These are phyloP conservation scores for Rhagophthalmus giganteus DNA, from an alignment of 2,888 invertebrate species.

Conservation along the genomic window DNA sequence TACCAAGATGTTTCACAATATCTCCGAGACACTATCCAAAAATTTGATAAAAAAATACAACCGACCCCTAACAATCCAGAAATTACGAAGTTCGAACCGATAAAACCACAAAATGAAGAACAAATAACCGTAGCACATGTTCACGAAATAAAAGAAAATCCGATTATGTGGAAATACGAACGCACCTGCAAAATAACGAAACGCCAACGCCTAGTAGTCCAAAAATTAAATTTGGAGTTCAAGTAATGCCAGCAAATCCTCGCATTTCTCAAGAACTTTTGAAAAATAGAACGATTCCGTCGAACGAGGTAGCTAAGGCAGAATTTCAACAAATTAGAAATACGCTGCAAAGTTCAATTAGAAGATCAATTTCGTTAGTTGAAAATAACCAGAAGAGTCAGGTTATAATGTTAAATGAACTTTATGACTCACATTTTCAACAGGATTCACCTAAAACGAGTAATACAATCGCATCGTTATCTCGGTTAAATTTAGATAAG, in stretches of 20 bases:
- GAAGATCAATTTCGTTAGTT: not conserved
- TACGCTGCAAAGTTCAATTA: not conserved
- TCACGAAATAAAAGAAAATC: not conserved
- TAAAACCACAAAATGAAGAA: too few relatives aligned
- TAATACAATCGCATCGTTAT: too few relatives aligned
- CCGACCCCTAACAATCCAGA: too few relatives aligned
- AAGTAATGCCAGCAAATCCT: constrained; percentile 15
- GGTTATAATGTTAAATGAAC: not conserved
- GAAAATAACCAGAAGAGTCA: not conserved
- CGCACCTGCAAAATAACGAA: not conserved
- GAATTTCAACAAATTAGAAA: constrained; percentile 12
- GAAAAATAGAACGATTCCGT: constrained; percentile 15
- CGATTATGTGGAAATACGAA: not conserved
- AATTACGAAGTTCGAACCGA: not conserved
- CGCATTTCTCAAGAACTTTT: constrained; percentile 12
- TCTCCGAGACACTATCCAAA: constrained; percentile 2
- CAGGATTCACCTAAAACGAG: too few relatives aligned
- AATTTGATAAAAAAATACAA: constrained; percentile 4
- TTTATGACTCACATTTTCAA: not conserved
- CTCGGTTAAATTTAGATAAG: not conserved
- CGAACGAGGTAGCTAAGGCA: constrained; percentile 8
- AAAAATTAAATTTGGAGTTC: constrained; percentile 19
- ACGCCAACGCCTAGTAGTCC: not conserved
- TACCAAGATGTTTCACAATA: constrained; percentile 10
- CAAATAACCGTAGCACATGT: too few relatives aligned